Evolutionary conservation across 2,888 invertebrate genomes (phyloP).

Genomic region (Machimus rusticus): DNA sequence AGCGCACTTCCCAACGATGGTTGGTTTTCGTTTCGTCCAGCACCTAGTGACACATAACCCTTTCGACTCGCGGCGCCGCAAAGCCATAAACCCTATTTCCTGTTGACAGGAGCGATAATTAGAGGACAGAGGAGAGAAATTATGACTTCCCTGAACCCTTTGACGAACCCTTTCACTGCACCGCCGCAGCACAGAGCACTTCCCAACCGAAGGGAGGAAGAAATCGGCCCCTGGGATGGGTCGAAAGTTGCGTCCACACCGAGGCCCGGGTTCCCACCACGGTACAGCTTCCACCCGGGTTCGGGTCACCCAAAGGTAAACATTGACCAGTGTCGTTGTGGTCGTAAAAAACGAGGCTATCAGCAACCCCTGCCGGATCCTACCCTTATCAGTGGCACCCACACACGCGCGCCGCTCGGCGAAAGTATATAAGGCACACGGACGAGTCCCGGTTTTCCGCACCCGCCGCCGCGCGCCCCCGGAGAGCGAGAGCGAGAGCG

Average conservation of each 20-base stretch:
- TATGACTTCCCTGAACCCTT: neutral
- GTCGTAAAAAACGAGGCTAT: neutral
- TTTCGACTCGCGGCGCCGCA: neutral
- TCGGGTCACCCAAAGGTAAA: neutral
- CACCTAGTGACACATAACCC: neutral
- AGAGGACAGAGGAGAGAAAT: neutral
- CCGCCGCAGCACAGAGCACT: neutral
- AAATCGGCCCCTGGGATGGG: neutral
- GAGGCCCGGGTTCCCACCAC: neutral
- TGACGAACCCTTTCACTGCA: neutral
- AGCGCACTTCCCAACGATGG: neutral
- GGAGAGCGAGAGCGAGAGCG: neutral
- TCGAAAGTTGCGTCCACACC: neutral
- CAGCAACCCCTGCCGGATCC: neutral
- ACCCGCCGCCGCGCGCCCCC: neutral
- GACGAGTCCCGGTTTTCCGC: neutral
- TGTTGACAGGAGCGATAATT: neutral
- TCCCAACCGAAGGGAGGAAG: neutral
- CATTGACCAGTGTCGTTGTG: neutral
- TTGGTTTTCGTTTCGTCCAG: neutral
- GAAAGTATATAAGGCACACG: neutral
- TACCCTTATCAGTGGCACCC: neutral
- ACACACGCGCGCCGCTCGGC: neutral
- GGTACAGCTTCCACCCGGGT: neutral
- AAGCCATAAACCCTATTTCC: neutral